Base-by-base conservation (phyloP, 2,888 invertebrate species). In the Cerastis rubricosa region DNA sequence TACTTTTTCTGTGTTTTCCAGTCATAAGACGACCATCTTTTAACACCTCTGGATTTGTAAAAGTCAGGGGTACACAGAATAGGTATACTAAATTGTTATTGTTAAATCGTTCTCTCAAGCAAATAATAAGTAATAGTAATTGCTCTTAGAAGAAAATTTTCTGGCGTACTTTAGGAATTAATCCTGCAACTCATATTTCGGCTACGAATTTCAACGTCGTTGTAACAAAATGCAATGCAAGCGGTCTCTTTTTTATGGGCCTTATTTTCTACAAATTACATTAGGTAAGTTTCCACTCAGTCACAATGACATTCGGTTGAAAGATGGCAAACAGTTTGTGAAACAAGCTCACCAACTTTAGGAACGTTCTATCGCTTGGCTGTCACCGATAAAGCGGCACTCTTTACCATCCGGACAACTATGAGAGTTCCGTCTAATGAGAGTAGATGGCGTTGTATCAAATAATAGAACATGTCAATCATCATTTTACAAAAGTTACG, bases 371-470 rank as follows among this genome's bases (percentile, higher is more conserved):
- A 64, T 22, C 64, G 7, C n/a, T n/a, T n/a, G n/a, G n/a, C n/a
- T 22, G 22, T 17, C 35, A 9, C 25, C 8, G 17, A 59, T 29
- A 59, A 59, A 49, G 11, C 73, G 14, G 5, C 19, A 25, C 19
- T 66, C n/a, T 12, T 14, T 57, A 61, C 14, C 7, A 14, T 25
- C n/a, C n/a, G 35, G 22, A 8, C 7, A n/a, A 5, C 1, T 35
- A 29, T 69, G 14, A 9, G 1, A 65, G 71, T 84, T 84, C 49
- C n/a, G 19, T 22, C 17, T 47, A 45, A 45, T 51, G 6, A 9
- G n/a, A 73, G 59, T 84, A 84, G 84, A 84, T 84, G 84, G 86
- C 86, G 80, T 17, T 84, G 49, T 49, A 40, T 65, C 54, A 45
- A 71, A 70, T 0, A 17, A 51, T 6, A 22, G 3, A 40, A 57